Evolutionary conservation across 2,113 vertebrate genomes (phyloP), one percentile per base, ranked within the genome.

Genomic region (Boulengeromyrus knoepffleri): DNA sequence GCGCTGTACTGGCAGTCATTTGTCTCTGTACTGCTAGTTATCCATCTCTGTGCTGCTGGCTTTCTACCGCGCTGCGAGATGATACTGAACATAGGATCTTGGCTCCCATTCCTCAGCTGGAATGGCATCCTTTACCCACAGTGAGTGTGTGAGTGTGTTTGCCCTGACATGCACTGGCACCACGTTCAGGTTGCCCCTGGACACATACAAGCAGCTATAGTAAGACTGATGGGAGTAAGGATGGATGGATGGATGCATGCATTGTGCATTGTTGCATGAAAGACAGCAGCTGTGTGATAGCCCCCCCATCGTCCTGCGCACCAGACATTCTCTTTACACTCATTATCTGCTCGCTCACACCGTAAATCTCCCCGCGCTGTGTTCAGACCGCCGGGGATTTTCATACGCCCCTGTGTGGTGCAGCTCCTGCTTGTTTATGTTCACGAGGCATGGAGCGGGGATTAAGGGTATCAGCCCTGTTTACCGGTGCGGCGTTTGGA

Each of bases 381-480:
- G 85, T 39, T 87, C n/a, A 27, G 85, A 87, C 50, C 27, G 49
- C 27, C 27, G 17, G 85, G 85, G 85, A 87, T 87, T 87, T 39
- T 87, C 85, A 36, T 53, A 39, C 2, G 0, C 31, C 47, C 50
- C n/a, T 87, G 31, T 27, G 85, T 6, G 85, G 85, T 1, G 31
- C 49, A 50, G 31, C 12, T 53, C 49, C 85, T 5, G 85, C 85
- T 87, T 39, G 49, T 56, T 87, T 87, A 87, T n/a, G 50, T 21
- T 87, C 45, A 49, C n/a, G 27, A 31, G 31, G 13, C 47, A 52
- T 2, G n/a, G 27, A 49, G 50, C 4, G 83, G 21, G 77, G 45
- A 47, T 85, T 85, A 47, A 24, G 45, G 83, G 74, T 39, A 77
- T 77, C 74, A 17, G 74, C 74, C 36, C 31, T 86, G 85, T 74